phyloP scores from a whole-genome alignment of 1,140 invertebrate genomes.

The Delia radicum region DNA sequence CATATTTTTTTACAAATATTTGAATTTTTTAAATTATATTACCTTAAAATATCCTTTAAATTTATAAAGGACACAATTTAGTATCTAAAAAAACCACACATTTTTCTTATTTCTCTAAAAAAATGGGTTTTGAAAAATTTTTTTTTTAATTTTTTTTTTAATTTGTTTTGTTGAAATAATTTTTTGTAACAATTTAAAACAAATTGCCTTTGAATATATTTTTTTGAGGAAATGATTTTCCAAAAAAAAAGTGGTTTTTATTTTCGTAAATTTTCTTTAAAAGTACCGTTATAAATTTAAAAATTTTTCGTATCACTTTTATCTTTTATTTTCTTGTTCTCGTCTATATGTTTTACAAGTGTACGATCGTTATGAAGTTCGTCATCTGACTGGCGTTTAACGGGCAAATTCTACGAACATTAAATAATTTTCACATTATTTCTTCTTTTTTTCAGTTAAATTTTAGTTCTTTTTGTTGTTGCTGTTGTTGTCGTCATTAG shows the following conservation, averaged over 20 bases:
- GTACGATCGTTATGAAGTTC: conserved; percentile 22
- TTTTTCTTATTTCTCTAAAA: too few relatives aligned
- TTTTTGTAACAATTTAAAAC: too few relatives aligned
- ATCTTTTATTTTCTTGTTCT: too few relatives aligned
- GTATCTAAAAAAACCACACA: too few relatives aligned
- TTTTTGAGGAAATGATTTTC: not conserved
- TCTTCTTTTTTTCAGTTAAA: conserved; percentile 1
- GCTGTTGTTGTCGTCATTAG: not conserved
- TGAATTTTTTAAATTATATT: too few relatives aligned
- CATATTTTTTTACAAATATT: too few relatives aligned
- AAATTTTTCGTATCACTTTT: too few relatives aligned
- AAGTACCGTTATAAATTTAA: conserved; percentile 8
- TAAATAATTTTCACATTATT: conserved; percentile 21
- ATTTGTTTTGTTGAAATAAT: too few relatives aligned
- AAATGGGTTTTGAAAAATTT: too few relatives aligned
- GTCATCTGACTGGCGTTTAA: conserved; percentile 21
- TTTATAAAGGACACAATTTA: too few relatives aligned
- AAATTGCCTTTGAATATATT: not conserved
- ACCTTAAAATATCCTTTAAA: too few relatives aligned
- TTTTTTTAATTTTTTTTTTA: too few relatives aligned
- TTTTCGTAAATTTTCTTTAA: not conserved
- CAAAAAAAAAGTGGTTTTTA: not conserved
- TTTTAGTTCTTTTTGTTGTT: not conserved
- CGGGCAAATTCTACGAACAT: conserved; percentile 23
- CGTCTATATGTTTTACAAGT: not conserved